A percentile compares a stretch with the other conserved stretches of the same genome.
Conservation (phyloP, 2,888 invertebrate genomes). For the Pasiphila rectangulata region DNA sequence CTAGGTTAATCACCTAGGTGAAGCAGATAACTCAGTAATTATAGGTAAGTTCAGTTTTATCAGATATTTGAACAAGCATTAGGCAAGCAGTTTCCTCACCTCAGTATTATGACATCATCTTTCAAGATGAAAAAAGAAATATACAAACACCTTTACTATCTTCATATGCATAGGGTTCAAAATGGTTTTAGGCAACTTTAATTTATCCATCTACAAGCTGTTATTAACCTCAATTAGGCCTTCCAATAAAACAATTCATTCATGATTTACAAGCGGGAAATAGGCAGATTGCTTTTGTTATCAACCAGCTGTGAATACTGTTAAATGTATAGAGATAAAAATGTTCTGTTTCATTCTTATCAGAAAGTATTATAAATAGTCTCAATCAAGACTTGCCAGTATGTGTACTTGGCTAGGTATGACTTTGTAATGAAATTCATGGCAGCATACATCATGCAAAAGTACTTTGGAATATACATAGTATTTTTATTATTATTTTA, state of each 20-base stretch:
- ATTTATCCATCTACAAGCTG: constrained; percentile 26
- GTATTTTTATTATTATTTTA: no score
- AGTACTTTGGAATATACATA: no score
- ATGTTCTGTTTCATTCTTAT: constrained; percentile 18
- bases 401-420: background rate
- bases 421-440: no score
- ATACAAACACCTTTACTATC: constrained; percentile 13
- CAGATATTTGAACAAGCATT: constrained; percentile 8
- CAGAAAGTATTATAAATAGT: constrained; percentile 10
- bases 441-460: no score
- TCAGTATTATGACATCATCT: constrained; percentile 36
- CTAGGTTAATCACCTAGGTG: background rate
- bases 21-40: background rate
- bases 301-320: constrained; percentile 43
- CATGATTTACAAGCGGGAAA: constrained; percentile 39
- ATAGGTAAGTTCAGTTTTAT: background rate
- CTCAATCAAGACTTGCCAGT: background rate
- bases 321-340: constrained; percentile 37
- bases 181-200: constrained; percentile 27
- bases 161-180: constrained; percentile 40
- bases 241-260: constrained; percentile 56
- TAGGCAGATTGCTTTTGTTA: constrained; percentile 39
- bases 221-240: constrained; percentile 69
- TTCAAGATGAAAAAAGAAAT: constrained; percentile 19
- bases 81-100: background rate